phyloP scores from a whole-genome alignment of 2,113 vertebrate species.

The Heteronetta atricapilla region DNA sequence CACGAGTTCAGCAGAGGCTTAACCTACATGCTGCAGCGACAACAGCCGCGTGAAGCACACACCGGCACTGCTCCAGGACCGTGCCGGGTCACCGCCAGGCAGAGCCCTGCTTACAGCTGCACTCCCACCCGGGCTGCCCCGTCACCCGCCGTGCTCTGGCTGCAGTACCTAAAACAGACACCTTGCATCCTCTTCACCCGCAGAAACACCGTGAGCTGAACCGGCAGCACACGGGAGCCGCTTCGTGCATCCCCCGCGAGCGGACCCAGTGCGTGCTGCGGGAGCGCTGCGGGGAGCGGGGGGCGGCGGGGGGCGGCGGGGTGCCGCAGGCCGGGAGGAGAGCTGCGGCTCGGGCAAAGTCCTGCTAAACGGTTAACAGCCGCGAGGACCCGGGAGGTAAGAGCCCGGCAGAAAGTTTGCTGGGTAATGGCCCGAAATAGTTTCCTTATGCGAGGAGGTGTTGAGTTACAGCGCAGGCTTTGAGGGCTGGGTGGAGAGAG shows the following conservation, averaged over 20 bases:
- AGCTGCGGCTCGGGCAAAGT: background rate
- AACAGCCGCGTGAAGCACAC: background rate
- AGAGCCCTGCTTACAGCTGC: background rate
- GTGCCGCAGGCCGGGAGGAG: too few species aligned
- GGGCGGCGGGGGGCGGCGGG: background rate
- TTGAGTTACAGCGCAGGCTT: slow-evolving; percentile 70
- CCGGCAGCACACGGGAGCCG: background rate
- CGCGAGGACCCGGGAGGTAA: slow-evolving; percentile 43
- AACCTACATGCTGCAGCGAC: background rate
- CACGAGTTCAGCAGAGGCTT: background rate
- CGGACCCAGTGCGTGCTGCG: background rate
- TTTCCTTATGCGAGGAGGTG: slow-evolving; percentile 71
- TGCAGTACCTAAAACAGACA: background rate
- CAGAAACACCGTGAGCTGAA: too few species aligned
- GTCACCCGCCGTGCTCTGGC: too few species aligned
- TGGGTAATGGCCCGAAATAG: slow-evolving; percentile 51
- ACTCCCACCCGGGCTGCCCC: background rate
- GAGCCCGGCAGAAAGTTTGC: slow-evolving; percentile 49
- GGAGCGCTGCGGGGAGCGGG: background rate
- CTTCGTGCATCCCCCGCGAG: background rate
- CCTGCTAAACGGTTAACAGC: background rate
- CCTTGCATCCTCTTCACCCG: background rate
- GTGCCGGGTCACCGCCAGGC: background rate
- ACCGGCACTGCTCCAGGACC: background rate
- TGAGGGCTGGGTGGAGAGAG: slow-evolving; percentile 35